A percentile compares a stretch with the other conserved stretches of the same genome.
Conservation (phyloP, 2,113 vertebrate species). For the Pontoporia blainvillei region DNA sequence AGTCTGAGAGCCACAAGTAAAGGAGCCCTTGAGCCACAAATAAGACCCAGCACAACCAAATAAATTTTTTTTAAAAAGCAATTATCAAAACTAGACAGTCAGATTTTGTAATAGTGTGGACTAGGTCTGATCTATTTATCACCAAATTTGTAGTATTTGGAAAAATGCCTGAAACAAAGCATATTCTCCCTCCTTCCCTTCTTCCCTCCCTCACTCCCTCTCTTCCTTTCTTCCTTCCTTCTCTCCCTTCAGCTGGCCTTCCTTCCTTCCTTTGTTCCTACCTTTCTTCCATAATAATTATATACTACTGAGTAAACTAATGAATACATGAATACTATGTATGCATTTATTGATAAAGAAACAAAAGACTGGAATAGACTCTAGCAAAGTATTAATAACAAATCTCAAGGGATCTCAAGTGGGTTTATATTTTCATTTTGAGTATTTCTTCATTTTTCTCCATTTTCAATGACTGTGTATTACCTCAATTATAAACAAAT, state of each 20-base stretch:
- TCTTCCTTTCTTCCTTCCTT: neutral
- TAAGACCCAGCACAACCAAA: too few relatives aligned
- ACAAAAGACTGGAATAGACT: neutral
- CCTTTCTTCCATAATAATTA: neutral
- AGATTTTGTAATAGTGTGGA: neutral
- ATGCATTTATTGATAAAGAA: neutral
- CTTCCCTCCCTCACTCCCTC: neutral
- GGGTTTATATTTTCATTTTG: neutral
- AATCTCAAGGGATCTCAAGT: neutral
- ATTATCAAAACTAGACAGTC: neutral
- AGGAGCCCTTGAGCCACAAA: too few relatives aligned
- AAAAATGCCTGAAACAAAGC: neutral
- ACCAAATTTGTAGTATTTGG: neutral
- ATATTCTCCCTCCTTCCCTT: neutral
- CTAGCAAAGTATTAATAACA: neutral
- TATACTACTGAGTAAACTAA: neutral
- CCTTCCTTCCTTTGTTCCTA: neutral
- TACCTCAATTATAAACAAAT: neutral
- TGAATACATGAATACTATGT: neutral
- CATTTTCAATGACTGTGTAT: neutral
- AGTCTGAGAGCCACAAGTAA: too few relatives aligned
- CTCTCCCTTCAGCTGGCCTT: neutral
- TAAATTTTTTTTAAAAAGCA: too few relatives aligned
- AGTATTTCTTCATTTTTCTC: neutral
- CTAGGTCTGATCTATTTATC: neutral